These are phyloP conservation scores for Phaetusa simplex DNA, from an alignment of 2,113 vertebrate species.

Conservation along the genomic window DNA sequence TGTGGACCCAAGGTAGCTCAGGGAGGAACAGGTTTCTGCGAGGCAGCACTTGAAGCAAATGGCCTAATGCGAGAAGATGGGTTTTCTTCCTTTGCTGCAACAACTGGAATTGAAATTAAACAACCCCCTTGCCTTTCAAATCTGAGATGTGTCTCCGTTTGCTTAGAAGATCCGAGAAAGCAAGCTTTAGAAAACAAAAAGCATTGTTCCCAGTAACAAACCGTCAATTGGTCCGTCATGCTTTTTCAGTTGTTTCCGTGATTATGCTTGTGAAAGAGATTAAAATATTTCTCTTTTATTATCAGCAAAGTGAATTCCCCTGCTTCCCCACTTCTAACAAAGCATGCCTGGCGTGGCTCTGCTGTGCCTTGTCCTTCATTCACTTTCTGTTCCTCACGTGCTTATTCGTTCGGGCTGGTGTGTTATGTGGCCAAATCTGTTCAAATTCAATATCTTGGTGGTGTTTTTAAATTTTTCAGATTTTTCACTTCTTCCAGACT, in stretches of 20 bases:
- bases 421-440: background rate
- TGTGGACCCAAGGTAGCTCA: background rate
- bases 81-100: background rate
- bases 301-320: slow-evolving; percentile 35
- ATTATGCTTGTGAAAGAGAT: slow-evolving; percentile 54
- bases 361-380: background rate
- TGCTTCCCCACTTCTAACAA: background rate
- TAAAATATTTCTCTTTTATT: slow-evolving; percentile 59
- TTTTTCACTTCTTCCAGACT: background rate
- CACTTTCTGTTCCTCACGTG: background rate
- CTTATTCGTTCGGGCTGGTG: background rate
- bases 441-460: background rate
- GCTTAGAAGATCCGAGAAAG: slow-evolving; percentile 32
- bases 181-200: slow-evolving; percentile 44
- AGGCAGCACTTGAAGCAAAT: background rate
- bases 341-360: background rate
- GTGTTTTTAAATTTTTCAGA: background rate
- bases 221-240: slow-evolving; percentile 35
- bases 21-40: fast-evolving
- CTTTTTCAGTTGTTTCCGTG: slow-evolving; percentile 39
- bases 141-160: background rate
- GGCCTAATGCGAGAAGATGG: background rate
- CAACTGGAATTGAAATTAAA: slow-evolving; percentile 20
- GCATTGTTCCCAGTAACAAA: slow-evolving; percentile 39
- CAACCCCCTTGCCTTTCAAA: slow-evolving; percentile 20